These are phyloP conservation scores for Anhinga rufa DNA, from an alignment of 2,113 vertebrate species.

Conservation along the genomic window DNA sequence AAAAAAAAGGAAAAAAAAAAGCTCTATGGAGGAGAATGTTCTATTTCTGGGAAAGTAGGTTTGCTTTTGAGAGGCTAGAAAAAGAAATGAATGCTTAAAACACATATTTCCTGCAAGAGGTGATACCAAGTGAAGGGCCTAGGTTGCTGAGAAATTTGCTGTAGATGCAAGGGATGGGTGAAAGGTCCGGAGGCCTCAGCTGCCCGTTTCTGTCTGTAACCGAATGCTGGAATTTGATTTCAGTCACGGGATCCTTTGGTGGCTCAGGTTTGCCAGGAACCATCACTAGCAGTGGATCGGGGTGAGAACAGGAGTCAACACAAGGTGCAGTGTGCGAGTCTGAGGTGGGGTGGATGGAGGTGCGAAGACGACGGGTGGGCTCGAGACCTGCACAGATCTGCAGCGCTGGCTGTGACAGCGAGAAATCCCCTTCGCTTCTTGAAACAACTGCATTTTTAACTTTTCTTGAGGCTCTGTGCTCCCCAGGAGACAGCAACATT, in stretches of 20 bases:
- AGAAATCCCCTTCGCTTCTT: not conserved
- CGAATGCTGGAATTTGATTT: not conserved
- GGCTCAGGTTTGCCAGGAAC: not conserved
- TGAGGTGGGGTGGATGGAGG: too few species aligned
- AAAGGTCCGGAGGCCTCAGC: accelerated
- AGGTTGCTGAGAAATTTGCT: not conserved
- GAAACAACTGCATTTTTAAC: not conserved
- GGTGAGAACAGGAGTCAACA: not conserved
- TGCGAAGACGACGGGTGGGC: accelerated
- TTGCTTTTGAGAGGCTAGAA: not conserved
- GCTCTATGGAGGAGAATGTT: not conserved
- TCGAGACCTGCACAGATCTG: not conserved
- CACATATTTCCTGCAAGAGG: not conserved
- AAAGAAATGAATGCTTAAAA: not conserved
- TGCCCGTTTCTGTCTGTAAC: not conserved
- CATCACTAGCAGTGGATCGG: too few species aligned
- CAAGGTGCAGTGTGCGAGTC: not conserved
- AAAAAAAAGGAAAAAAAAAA: too few species aligned
- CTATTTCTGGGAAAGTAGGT: not conserved
- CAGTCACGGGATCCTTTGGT: accelerated
- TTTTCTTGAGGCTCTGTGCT: not conserved
- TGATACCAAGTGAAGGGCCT: not conserved
- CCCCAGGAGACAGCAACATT: accelerated
- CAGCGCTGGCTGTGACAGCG: not conserved
- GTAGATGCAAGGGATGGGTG: not conserved